Evolutionary conservation across 2,797 vertebrate species (phyloP).

Genomic region (Pygocentrus nattereri): DNA sequence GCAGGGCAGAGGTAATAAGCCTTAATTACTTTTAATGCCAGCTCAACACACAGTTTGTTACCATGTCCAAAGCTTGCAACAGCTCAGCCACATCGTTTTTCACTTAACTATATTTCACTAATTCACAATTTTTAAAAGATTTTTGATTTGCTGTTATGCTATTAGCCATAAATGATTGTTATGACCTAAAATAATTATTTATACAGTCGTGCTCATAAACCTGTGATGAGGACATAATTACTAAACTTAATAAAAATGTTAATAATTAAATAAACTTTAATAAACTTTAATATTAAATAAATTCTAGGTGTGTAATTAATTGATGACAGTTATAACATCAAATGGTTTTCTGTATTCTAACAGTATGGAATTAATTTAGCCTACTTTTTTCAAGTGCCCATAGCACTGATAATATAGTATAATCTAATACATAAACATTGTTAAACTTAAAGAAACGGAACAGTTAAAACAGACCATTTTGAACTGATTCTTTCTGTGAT

Average conservation of each 20-base stretch:
- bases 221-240: not conserved
- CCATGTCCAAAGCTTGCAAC: not conserved
- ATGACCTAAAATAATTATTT: not conserved
- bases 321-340: not conserved
- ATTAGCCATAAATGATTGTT: no score
- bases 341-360: not conserved
- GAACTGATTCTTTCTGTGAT: not conserved
- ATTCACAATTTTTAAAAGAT: not conserved
- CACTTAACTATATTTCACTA: no score
- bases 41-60: not conserved
- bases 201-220: not conserved
- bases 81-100: not conserved
- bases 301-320: not conserved
- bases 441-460: no score
- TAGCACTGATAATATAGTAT: no score
- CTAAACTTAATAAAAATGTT: no score
- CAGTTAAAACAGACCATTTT: no score
- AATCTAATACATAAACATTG: no score
- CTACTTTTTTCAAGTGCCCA: no score
- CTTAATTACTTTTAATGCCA: constrained; percentile 11
- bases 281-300: not conserved
- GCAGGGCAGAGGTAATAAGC: constrained; percentile 84
- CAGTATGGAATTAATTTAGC: not conserved
- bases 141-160: not conserved
- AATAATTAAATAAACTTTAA: no score